Conservation (phyloP, 2,888 invertebrate species). For the Cryptus viduatorius region DNA sequence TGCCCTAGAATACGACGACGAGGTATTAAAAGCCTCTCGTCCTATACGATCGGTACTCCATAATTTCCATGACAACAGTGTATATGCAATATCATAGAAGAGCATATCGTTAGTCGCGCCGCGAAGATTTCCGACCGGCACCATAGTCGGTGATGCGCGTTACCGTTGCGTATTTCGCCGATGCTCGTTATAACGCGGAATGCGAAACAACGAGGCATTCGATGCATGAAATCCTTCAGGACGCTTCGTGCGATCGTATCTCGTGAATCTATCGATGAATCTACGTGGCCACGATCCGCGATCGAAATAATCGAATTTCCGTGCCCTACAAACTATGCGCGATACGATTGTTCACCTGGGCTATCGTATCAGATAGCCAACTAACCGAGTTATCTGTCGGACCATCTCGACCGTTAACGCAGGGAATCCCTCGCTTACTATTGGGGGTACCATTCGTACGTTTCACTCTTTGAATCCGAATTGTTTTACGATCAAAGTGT, state of each 20-base stretch:
- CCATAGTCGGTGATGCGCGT: slow-evolving; percentile 1
- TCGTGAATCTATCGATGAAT: slow-evolving; percentile 59
- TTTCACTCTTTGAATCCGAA: neutral
- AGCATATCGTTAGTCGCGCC: neutral
- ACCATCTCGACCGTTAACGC: neutral
- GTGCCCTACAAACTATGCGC: neutral
- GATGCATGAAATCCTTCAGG: slow-evolving; percentile 68
- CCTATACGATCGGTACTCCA: neutral
- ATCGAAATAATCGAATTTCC: slow-evolving; percentile 62
- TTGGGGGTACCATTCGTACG: neutral
- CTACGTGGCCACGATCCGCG: slow-evolving; percentile 40
- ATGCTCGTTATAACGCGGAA: slow-evolving; percentile 68
- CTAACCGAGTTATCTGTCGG: slow-evolving; percentile 3
- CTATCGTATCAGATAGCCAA: slow-evolving; percentile 13
- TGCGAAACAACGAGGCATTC: slow-evolving; percentile 70
- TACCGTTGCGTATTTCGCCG: slow-evolving; percentile 52
- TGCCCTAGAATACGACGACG: neutral
- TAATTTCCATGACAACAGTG: slow-evolving; percentile 1
- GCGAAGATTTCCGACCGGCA: slow-evolving; percentile 1
- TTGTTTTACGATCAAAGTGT: neutral
- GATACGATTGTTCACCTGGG: neutral
- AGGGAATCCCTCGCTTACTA: too few relatives aligned
- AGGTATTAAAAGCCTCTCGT: neutral
- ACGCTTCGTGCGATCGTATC: slow-evolving; percentile 54
- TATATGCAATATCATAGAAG: neutral